Conservation (phyloP, 2,888 invertebrate genomes). For the Zele albiditarsus region DNA sequence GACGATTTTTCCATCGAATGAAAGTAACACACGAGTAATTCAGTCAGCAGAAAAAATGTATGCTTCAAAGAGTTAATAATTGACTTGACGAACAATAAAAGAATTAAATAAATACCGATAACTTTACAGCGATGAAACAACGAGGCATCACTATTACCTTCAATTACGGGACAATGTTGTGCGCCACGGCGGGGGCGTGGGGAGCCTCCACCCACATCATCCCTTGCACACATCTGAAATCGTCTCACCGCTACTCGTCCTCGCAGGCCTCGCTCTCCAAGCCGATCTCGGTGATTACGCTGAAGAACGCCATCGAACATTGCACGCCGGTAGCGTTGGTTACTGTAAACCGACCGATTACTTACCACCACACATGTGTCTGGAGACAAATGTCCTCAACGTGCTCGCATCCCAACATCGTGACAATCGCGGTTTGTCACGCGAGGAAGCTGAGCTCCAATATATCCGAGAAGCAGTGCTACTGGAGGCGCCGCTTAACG, state of each 20-base stretch:
- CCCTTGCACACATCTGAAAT: conserved; percentile 77
- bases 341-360: conserved; percentile 91
- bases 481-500: conserved; percentile 89
- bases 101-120: not conserved
- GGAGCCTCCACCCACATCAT: conserved; percentile 69
- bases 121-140: conserved; percentile 84
- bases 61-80: too few relatives aligned
- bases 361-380: conserved; percentile 80
- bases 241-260: conserved; percentile 82
- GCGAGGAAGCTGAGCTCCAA: conserved; percentile 87
- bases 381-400: conserved; percentile 67
- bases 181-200: conserved; percentile 73
- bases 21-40: too few relatives aligned
- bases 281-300: conserved; percentile 91
- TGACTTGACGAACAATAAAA: too few relatives aligned
- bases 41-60: too few relatives aligned
- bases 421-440: conserved; percentile 85
- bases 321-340: conserved; percentile 68
- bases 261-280: conserved; percentile 93
- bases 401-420: conserved; percentile 77
- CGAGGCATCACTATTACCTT: conserved; percentile 94
- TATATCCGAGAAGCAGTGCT: conserved; percentile 93
- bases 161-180: conserved; percentile 92
- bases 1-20: too few relatives aligned
- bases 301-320: conserved; percentile 72